Base-by-base conservation (phyloP, 2,888 invertebrate species). In the Dynastes grantii region DNA sequence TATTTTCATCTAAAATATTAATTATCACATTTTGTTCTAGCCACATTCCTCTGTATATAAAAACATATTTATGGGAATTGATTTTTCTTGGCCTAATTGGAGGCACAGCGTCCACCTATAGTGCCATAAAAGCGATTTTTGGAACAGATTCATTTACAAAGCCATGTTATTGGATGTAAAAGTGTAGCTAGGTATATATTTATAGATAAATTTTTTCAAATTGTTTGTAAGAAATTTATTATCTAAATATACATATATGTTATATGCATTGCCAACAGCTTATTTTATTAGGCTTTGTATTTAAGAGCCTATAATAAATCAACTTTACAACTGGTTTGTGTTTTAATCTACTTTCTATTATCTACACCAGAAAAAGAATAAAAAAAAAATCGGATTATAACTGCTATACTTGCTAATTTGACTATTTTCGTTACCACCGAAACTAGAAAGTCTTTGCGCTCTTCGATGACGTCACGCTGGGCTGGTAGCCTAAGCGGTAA, bases 11-110 rank as follows among this genome's bases (percentile, higher is more conserved):
- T 45, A 45, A 45, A 45, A 45, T 45, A 80, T 16, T 75, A 58
- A 65, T 53, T 65, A 71, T 78, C 75, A 16, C 78, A 78, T 71
- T 78, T 71, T 63, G 27, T 90, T 90, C 11, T 88, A 94, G 94
- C 76, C 85, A 87, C 61, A 89, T 91, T 2, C 90, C 93, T 0
- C 86, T 91, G 0, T 91, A 92, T 89, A 90, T 90, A 83, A 90
- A 91, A 85, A 89, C 92, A 80, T 90, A 92, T 80, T 90, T 93
- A 86, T 92, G 92, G 90, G 91, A 93, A 84, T 88, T 92, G 79
- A 90, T 94, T 13, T 84, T 89, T 0, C 86, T 94, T 76, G 94
- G 94, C 1, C 82, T 91, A 1, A 83, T 91, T 13, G 94, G 93
- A 8, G 93, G 92, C 9, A 82, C 90, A 5, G 91, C 91, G 0